Percentiles rank a stretch among this genome's conserved stretches.
Conservation (phyloP, 2,797 vertebrate species). For the Mormyrus hasselquistii region DNA sequence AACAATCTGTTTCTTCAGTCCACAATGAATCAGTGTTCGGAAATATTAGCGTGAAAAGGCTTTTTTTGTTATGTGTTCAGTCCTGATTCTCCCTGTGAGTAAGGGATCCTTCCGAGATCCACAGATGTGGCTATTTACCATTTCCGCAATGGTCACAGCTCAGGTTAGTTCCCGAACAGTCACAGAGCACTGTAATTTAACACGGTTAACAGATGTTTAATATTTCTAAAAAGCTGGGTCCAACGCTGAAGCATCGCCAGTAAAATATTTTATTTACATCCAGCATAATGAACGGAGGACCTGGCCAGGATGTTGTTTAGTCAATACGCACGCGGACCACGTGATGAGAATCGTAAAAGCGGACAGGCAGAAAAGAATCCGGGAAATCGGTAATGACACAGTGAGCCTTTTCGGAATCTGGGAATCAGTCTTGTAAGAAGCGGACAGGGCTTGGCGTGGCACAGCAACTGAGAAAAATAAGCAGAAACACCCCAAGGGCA, state of each 20-base stretch:
- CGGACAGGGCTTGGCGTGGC: not conserved
- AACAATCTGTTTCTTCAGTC: not conserved
- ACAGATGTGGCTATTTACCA: not conserved
- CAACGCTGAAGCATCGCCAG: not conserved
- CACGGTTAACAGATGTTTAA: not conserved
- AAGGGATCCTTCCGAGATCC: not conserved
- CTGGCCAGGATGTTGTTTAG: not conserved
- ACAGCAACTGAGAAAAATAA: not conserved
- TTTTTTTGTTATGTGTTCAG: not conserved
- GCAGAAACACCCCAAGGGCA: not conserved
- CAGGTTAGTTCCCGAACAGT: not conserved
- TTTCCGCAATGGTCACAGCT: not conserved
- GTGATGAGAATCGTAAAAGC: not conserved
- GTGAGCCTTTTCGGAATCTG: not conserved
- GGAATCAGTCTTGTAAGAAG: not conserved
- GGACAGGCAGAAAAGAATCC: not conserved
- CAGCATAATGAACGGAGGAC: constrained; percentile 13
- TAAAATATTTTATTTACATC: constrained; percentile 18
- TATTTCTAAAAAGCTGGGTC: not conserved
- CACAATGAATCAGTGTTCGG: constrained; percentile 10
- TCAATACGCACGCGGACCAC: not conserved
- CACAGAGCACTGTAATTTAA: not conserved
- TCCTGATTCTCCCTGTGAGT: not conserved
- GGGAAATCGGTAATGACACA: not conserved
- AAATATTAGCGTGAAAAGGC: not conserved